Percentiles rank a stretch among this genome's conserved stretches.
These are phyloP conservation scores for Syngnathus rostellatus DNA, from an alignment of 2,797 vertebrate genomes.

Conservation along the genomic window DNA sequence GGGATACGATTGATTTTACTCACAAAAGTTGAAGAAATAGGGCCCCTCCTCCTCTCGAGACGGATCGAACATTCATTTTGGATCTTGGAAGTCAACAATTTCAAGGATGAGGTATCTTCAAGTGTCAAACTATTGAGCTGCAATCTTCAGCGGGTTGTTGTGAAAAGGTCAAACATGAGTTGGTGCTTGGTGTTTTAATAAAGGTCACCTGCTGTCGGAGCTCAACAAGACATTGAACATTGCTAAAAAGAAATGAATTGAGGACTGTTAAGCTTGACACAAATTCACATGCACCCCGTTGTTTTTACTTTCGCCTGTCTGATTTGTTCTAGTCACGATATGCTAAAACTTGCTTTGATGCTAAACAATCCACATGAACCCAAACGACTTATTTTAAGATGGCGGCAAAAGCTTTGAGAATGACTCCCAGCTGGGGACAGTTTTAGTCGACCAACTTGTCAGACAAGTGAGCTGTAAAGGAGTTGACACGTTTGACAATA, in stretches of 20 bases:
- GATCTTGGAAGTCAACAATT: conserved; percentile 1
- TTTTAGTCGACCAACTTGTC: conserved; percentile 4
- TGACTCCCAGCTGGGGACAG: neutral
- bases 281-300: neutral
- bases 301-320: neutral
- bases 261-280: neutral
- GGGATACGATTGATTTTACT: neutral
- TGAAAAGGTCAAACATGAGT: conserved; percentile 4
- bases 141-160: neutral
- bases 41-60: neutral
- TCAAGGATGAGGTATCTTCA: neutral
- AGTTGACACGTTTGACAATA: conserved; percentile 20
- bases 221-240: neutral
- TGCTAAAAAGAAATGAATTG: neutral
- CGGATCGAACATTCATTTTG: conserved; percentile 2
- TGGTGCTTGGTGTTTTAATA: neutral
- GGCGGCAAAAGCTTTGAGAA: neutral
- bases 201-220: neutral
- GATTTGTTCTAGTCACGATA: too few species aligned
- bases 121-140: conserved; percentile 1
- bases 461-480: conserved; percentile 29
- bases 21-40: neutral
- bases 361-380: too few species aligned
- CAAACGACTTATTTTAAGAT: neutral
- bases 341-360: too few species aligned